phyloP scores from a whole-genome alignment of 2,888 invertebrate genomes.

The Habroteleia sp. region DNA sequence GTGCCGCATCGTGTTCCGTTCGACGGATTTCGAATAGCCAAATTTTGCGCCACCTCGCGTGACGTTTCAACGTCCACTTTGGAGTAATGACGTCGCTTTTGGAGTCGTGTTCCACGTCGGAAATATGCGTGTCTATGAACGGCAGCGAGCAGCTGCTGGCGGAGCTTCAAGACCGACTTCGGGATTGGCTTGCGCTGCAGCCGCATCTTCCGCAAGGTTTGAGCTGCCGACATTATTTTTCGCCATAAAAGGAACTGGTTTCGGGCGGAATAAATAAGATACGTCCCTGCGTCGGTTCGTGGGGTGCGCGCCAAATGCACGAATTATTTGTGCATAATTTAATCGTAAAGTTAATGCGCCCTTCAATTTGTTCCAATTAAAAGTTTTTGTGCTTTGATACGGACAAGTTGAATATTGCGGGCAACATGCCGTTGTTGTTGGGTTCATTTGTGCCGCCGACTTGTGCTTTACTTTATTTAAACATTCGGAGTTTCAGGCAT shows the following conservation, averaged over 20 bases:
- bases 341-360: constrained; percentile 19
- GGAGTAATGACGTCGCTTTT: constrained; percentile 57
- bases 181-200: constrained; percentile 77
- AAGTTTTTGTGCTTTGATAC: neutral
- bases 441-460: neutral
- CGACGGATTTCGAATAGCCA: too few relatives aligned
- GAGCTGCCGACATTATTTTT: constrained; percentile 49
- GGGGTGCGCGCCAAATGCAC: constrained; percentile 11
- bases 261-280: constrained; percentile 26
- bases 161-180: constrained; percentile 68
- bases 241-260: constrained; percentile 30
- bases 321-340: constrained; percentile 42
- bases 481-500: neutral
- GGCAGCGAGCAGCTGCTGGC: constrained; percentile 68
- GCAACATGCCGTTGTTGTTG: neutral
- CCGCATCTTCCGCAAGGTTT: constrained; percentile 78
- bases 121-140: constrained; percentile 66
- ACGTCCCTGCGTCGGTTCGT: neutral
- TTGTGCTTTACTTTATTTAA: neutral
- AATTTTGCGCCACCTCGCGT: too few relatives aligned
- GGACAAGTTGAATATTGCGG: neutral
- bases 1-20: too few relatives aligned
- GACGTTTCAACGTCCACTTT: too few relatives aligned
- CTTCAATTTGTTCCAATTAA: constrained; percentile 33
- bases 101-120: constrained; percentile 66